Base-by-base conservation (phyloP, 2,797 vertebrate species). In the Myotis myotis region DNA sequence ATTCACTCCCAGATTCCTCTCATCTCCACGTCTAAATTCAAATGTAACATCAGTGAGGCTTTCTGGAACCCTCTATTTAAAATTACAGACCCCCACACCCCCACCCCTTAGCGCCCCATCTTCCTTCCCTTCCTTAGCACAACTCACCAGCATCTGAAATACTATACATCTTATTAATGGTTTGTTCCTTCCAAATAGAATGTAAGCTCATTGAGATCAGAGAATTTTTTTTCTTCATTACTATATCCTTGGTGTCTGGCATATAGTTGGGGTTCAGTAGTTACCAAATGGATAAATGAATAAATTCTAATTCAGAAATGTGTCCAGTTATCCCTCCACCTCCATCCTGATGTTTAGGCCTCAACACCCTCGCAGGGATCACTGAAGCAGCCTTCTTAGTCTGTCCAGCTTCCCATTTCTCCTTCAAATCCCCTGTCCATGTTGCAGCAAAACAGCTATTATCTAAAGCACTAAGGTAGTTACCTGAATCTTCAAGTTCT, bases 161-260 rank as follows among this genome's bases (percentile, higher is more conserved):
- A 70, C 41, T 53, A 44, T 38, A 85, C 16, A n/a, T 47, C 91
- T 78, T 83, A 85, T 60, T 84, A 76, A 81, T 12, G 4, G 23
- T 78, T 44, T 91, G 30, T 88, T 30, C n/a, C 36, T 83, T 75
- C 60, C 20, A 84, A 85, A 66, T 25, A 88, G 57, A 75, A 84
- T 30, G 5, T 55, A 79, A 93, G 51, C 33, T 87, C 33, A 68
- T 8, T 70, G 55, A 90, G 16, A 78, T 11, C 19, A 71, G n/a
- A 72, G 10, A 70, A 91, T 84, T 88, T 70, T 86, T 91, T 44
- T 44, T 74, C 51, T 79, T 92, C 68, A 66, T 72, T 89, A 75
- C 11, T 80, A 11, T 81, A 74, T 74, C 47, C 60, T 70, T 64
- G 12, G 38, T 64, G 51, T 47, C 57, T 74, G 53, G 51, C 66